Evolutionary conservation across 2,113 vertebrate species (phyloP).

Genomic region (Ictalurus punctatus): DNA sequence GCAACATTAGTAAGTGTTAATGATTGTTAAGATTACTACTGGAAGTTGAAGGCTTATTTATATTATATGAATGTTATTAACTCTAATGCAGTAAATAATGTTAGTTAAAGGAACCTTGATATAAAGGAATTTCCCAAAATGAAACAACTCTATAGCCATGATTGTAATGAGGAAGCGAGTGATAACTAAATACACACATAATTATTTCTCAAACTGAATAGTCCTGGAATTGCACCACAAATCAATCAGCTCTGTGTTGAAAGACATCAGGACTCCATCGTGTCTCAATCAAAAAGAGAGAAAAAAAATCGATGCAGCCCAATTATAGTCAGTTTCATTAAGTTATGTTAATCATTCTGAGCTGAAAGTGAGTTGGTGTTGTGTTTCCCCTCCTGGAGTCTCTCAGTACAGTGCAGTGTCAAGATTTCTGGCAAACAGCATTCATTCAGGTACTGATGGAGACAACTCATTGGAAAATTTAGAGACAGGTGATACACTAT

Average conservation of each 20-base stretch:
- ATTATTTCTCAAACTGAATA: conserved; percentile 89
- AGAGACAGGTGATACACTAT: not conserved
- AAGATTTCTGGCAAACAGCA: conserved; percentile 55
- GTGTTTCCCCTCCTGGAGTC: conserved; percentile 55
- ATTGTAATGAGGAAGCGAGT: conserved; percentile 62
- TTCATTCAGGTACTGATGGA: conserved; percentile 67
- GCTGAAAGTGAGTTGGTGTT: conserved; percentile 56
- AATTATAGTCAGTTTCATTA: conserved; percentile 90
- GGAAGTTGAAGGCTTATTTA: not conserved
- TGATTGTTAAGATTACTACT: not conserved
- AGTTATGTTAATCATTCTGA: conserved; percentile 80
- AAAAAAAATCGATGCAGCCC: conserved; percentile 90
- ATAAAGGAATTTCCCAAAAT: not conserved
- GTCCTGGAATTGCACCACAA: conserved; percentile 83
- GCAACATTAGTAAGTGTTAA: not conserved
- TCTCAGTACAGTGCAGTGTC: not conserved
- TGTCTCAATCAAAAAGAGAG: conserved; percentile 92
- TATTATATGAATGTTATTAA: not conserved
- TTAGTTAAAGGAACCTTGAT: not conserved
- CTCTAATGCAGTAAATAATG: not conserved
- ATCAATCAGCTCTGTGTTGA: conserved; percentile 85
- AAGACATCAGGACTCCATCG: conserved; percentile 91
- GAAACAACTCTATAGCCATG: not conserved
- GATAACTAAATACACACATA: conserved; percentile 84
- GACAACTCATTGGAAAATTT: not conserved